phyloP scores from a whole-genome alignment of 2,113 vertebrate genomes.

The Pseudorhombus dupliciocellatus region DNA sequence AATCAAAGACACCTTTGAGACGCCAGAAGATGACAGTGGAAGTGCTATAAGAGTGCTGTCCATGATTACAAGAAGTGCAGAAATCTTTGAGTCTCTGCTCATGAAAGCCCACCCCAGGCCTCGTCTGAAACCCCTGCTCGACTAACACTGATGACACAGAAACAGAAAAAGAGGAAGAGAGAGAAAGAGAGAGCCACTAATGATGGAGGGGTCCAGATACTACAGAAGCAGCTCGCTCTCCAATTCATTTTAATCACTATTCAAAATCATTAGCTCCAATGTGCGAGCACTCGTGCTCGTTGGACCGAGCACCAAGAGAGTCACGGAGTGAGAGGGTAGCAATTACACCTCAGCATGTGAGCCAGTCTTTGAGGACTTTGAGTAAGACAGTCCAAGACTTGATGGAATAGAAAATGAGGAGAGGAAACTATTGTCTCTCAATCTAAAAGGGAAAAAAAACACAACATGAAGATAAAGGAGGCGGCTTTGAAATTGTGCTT shows the following conservation, averaged over 20 bases:
- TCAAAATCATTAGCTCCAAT: conserved; percentile 78
- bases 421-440: conserved; percentile 66
- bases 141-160: conserved; percentile 69
- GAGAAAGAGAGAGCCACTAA: conserved; percentile 67
- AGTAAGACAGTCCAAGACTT: conserved; percentile 57
- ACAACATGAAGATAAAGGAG: conserved; percentile 21
- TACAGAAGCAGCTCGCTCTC: conserved; percentile 69
- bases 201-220: conserved; percentile 76
- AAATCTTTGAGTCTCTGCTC: conserved; percentile 78
- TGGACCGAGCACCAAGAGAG: conserved; percentile 56
- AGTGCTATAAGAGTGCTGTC: conserved; percentile 75
- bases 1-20: conserved; percentile 83
- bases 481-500: conserved; percentile 45
- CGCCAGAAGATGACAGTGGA: conserved; percentile 73
- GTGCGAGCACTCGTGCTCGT: conserved; percentile 56
- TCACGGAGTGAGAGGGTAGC: conserved; percentile 49
- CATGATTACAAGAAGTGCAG: conserved; percentile 84
- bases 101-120: conserved; percentile 78
- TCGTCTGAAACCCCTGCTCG: conserved; percentile 69
- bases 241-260: conserved; percentile 80
- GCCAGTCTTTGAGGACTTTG: conserved; percentile 63
- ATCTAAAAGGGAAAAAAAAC: conserved; percentile 42
- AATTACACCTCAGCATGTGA: conserved; percentile 73
- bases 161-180: conserved; percentile 36
- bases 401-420: conserved; percentile 67